phyloP scores from a whole-genome alignment of 35 echinoderm and acorn worm species.

The Ptychodera flava region DNA sequence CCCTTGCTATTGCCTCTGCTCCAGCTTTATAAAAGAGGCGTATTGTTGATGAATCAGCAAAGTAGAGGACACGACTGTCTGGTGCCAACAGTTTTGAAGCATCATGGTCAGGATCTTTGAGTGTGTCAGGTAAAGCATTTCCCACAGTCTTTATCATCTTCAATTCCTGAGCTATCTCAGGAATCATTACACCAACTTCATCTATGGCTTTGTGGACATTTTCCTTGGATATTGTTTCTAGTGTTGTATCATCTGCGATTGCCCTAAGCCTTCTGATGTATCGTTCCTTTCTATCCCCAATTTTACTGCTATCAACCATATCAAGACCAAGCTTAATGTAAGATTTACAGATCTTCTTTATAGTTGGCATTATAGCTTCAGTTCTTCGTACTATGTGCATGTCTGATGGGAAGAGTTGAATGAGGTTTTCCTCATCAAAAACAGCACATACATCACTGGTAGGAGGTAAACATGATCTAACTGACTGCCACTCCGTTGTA shows the following conservation, averaged over 20 bases:
- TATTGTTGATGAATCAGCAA: conserved; percentile 78
- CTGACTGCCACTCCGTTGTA: conserved; percentile 49
- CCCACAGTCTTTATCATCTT: conserved; percentile 69
- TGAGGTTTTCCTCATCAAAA: conserved; percentile 49
- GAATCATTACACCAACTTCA: conserved; percentile 38
- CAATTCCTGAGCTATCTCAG: conserved; percentile 62
- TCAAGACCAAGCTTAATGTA: conserved; percentile 78
- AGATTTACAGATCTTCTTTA: no score
- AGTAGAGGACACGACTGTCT: conserved; percentile 71
- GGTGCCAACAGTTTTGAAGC: conserved; percentile 61
- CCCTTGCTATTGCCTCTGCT: conserved; percentile 53
- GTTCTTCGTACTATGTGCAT: conserved; percentile 48
- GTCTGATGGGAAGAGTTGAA: conserved; percentile 22
- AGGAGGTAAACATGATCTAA: conserved; percentile 28
- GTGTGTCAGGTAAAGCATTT: conserved; percentile 67
- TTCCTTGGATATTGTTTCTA: conserved; percentile 44
- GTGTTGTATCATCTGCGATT: conserved; percentile 10
- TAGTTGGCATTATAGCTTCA: no score
- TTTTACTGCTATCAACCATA: conserved; percentile 28
- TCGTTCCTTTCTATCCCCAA: neutral
- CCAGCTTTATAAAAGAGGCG: conserved; percentile 74
- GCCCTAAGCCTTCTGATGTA: conserved; percentile 18
- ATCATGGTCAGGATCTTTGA: conserved; percentile 61
- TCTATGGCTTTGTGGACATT: conserved; percentile 58
- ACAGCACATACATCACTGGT: conserved; percentile 47